Conservation (phyloP, 2,797 vertebrate species). For the Graptemys geographica region DNA sequence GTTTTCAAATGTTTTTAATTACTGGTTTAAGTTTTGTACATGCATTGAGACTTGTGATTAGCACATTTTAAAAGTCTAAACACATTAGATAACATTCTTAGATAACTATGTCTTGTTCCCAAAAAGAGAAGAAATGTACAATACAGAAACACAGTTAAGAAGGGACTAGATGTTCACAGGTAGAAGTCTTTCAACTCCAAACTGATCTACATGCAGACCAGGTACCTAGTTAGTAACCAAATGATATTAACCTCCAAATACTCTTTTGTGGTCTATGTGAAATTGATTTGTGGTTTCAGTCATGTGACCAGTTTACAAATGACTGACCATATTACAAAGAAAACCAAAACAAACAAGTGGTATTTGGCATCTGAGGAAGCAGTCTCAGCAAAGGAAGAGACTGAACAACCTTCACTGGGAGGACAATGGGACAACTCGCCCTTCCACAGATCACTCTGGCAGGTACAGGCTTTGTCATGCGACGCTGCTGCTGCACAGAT, state of each 20-base stretch:
- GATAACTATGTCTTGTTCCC: background rate
- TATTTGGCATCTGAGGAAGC: background rate
- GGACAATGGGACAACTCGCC: background rate
- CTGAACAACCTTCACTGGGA: background rate
- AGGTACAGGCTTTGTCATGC: background rate
- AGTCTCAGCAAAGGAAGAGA: background rate
- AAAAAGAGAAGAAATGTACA: background rate
- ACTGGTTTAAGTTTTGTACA: background rate
- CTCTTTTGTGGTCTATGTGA: rapidly evolving
- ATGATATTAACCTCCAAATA: background rate
- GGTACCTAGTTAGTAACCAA: background rate
- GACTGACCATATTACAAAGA: background rate
- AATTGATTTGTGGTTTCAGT: background rate
- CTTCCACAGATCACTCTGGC: background rate
- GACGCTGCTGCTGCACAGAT: background rate
- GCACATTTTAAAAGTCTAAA: background rate
- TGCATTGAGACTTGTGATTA: background rate
- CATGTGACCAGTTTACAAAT: background rate
- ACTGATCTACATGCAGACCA: background rate
- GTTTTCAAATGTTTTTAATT: background rate
- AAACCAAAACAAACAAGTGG: background rate
- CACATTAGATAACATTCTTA: background rate
- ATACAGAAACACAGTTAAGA: background rate
- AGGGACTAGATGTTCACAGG: background rate
- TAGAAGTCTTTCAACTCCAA: background rate